phyloP scores from a whole-genome alignment of 2,113 vertebrate genomes.

The Tetraodon nigroviridis region DNA sequence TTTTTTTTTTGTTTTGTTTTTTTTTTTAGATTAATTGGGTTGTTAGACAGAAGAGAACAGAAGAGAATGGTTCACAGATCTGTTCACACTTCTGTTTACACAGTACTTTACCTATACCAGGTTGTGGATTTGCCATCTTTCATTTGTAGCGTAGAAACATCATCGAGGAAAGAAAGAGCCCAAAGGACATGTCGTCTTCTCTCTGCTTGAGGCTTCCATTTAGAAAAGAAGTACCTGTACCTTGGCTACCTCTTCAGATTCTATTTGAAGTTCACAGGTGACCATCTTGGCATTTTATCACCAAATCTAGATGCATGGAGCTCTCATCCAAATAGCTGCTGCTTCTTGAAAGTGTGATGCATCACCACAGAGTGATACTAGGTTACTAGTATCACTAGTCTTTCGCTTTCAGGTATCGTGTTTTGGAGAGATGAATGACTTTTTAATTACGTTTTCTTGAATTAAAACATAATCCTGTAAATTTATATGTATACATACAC shows the following conservation, averaged over 20 bases:
- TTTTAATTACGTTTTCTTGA: too few species aligned
- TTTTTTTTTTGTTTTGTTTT: too few species aligned
- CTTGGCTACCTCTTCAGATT: slow-evolving; percentile 49
- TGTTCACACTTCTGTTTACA: too few species aligned
- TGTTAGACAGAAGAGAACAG: too few species aligned
- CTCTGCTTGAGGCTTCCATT: slow-evolving; percentile 44
- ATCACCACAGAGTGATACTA: not conserved
- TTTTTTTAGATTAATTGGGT: too few species aligned
- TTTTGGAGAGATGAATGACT: too few species aligned
- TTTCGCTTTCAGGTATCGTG: not conserved
- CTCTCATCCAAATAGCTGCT: slow-evolving; percentile 17
- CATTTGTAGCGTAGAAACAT: not conserved
- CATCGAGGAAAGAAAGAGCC: not conserved
- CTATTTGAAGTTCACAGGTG: slow-evolving; percentile 46
- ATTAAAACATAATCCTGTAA: too few species aligned
- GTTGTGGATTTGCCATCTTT: not conserved
- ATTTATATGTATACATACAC: too few species aligned
- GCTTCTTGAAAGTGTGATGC: not conserved
- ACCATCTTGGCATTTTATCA: slow-evolving; percentile 28
- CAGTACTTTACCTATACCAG: too few species aligned
- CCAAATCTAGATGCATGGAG: slow-evolving; percentile 18
- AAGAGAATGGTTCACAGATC: too few species aligned
- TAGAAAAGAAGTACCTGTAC: slow-evolving; percentile 36
- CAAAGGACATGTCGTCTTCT: slow-evolving; percentile 15
- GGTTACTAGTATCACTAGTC: too few species aligned